phyloP scores from a whole-genome alignment of 2,888 invertebrate genomes.

The Leptinotarsa rubiginosa region DNA sequence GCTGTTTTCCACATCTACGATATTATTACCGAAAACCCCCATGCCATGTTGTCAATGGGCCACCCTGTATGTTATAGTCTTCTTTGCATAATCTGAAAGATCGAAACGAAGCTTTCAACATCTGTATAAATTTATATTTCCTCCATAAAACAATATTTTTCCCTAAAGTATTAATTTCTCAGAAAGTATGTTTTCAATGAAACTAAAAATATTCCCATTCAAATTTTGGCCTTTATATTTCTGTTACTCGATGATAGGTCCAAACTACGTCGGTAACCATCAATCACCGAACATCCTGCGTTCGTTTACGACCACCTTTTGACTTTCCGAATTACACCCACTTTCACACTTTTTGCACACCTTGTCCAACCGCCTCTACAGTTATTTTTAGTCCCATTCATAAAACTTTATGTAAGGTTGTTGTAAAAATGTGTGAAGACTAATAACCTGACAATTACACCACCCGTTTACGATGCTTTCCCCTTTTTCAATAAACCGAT shows the following conservation, averaged over 20 bases:
- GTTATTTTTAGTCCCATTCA: conserved; percentile 41
- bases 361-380: conserved; percentile 32
- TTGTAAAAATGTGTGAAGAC: conserved; percentile 37
- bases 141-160: too few relatives aligned
- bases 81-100: too few relatives aligned
- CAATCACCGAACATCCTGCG: conserved; percentile 9
- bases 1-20: too few relatives aligned
- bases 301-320: conserved; percentile 31
- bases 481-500: neutral
- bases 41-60: too few relatives aligned
- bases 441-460: conserved; percentile 24
- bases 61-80: too few relatives aligned
- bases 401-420: conserved; percentile 30
- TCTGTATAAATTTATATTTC: too few relatives aligned
- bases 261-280: conserved; percentile 8
- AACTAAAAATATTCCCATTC: neutral
- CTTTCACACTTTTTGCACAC: conserved; percentile 40
- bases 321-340: conserved; percentile 36
- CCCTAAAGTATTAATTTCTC: neutral
- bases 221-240: neutral
- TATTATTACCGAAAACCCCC: too few relatives aligned
- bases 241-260: neutral
- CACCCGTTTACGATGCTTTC: conserved; percentile 10
- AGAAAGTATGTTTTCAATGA: neutral
- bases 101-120: too few relatives aligned